Evolutionary conservation across 2,113 vertebrate species (phyloP).

Genomic region (Cygnus buccinator): DNA sequence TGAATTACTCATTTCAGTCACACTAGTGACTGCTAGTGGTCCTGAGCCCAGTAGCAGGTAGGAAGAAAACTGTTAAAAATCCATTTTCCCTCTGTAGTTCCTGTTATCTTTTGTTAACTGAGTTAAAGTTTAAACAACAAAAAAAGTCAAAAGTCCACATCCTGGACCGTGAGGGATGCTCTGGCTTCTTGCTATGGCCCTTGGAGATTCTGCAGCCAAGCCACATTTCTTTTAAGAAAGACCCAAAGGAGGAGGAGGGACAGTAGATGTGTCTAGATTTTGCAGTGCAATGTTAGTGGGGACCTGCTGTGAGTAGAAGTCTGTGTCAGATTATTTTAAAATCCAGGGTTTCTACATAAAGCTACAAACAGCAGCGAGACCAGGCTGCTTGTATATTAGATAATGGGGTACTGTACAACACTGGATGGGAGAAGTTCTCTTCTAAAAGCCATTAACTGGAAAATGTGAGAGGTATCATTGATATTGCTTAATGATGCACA

Average conservation of each 20-base stretch:
- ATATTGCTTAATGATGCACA: not conserved
- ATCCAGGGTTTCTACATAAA: not conserved
- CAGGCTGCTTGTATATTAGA: not conserved
- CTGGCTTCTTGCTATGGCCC: not conserved
- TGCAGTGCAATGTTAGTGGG: not conserved
- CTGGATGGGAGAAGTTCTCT: not conserved
- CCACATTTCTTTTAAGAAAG: not conserved
- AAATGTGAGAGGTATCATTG: not conserved
- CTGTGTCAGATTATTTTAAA: not conserved
- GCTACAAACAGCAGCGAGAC: not conserved
- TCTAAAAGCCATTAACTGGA: not conserved
- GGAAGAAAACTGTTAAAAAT: not conserved
- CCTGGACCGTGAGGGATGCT: not conserved
- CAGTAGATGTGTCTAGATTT: not conserved
- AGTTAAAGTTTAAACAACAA: not conserved
- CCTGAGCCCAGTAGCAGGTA: too few species aligned
- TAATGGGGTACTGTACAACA: not conserved
- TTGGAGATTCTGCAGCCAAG: not conserved
- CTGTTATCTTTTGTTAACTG: not conserved
- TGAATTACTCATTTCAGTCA: not conserved
- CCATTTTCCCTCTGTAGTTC: too few species aligned
- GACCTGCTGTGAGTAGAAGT: not conserved
- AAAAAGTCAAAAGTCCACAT: rapidly evolving
- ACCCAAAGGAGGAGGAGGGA: not conserved
- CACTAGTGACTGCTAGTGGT: too few species aligned